Base-by-base conservation (phyloP, 1,140 invertebrate genomes). In the Drosophila punjabiensis region DNA sequence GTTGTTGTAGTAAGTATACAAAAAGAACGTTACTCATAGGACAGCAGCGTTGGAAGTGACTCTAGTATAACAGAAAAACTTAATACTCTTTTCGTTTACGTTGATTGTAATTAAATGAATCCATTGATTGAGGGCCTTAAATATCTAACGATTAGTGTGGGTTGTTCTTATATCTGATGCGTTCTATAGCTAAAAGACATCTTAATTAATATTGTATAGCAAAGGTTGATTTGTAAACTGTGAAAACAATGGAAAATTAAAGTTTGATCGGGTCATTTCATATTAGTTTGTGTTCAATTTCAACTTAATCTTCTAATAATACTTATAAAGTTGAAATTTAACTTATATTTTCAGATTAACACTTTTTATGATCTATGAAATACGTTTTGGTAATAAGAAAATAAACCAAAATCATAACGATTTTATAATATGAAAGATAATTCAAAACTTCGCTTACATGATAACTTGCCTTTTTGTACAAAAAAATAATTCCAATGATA, bases 1-100 rank as follows among this genome's bases (percentile, higher is more conserved):
- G 50, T 33, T 11, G 50, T 53, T 76, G 62, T 69, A 73, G 63
- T 73, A 56, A 37, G 75, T 87, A 87, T 87, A 87, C 62, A 82
- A 82, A 86, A 82, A 80, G 71, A 87, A 81, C 67, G 64, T 88
- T 87, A 83, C 67, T 81, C 80, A 77, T 87, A 80, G 74, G 69
- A 37, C 71, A 65, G 84, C 84, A 84, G 84, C 76, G 73, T 88
- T 74, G 76, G 69, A 83, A 87, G 84, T 88, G 76, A 84, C 79
- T 66, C 61, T 80, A 70, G 77, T 85, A 61, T 74, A 76, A 67
- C 82, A 67, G 53, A 55, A 68, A 39, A 64, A 48, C 58, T 64
- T 70, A 71, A 76, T 74, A 74, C 63, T 64, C 70, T 77, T 73
- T 47, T 66, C 45, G 53, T 81, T 80, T 47, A 56, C 33, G 18